Base-by-base conservation (phyloP, 2,888 invertebrate genomes). In the Tortricodes alternella region DNA sequence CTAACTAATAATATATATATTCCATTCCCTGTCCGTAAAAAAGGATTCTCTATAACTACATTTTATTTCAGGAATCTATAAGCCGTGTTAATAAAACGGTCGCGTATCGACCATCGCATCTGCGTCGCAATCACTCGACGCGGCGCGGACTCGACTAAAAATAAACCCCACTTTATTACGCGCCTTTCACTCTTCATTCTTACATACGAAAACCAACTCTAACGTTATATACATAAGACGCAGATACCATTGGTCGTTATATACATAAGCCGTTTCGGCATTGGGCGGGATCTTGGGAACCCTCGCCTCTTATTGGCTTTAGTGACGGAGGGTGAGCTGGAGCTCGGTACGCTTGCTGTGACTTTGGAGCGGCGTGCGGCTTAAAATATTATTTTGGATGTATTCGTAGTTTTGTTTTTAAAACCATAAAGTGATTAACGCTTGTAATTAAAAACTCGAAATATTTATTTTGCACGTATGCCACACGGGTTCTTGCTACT, bases 281-380 rank as follows among this genome's bases (percentile, higher is more conserved):
- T 64, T 73, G 63, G 66, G 63, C 63, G 63, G 70, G 70, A 74
- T 67, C 67, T 71, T 73, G 68, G 61, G 76, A 81, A 85, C 83
- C 83, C 87, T 84, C 78, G 80, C 81, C 74, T 85, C 85, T 89
- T 86, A 90, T 90, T 90, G 89, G 89, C 84, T 88, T 89, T 83
- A 74, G 73, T 76, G 66, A 68, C 65, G 76, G 76, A 83, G 89
- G 88, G 88, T 84, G 86, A 87, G 80, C 66, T 73, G 70, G 70
- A 71, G 71, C 71, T 67, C 73, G 66, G 66, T 64, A 61, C 58
- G 73, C 55, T 68, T 72, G 84, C 63, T 60, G 71, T 85, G 76
- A 83, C 89, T 79, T 89, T 88, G 88, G 65, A 69, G 16, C 58
- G 74, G 66, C 81, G 88, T 76, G 29, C 51, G 49, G 53, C 53